phyloP scores from a whole-genome alignment of 2,888 invertebrate genomes.

The Drosophila longiperda region DNA sequence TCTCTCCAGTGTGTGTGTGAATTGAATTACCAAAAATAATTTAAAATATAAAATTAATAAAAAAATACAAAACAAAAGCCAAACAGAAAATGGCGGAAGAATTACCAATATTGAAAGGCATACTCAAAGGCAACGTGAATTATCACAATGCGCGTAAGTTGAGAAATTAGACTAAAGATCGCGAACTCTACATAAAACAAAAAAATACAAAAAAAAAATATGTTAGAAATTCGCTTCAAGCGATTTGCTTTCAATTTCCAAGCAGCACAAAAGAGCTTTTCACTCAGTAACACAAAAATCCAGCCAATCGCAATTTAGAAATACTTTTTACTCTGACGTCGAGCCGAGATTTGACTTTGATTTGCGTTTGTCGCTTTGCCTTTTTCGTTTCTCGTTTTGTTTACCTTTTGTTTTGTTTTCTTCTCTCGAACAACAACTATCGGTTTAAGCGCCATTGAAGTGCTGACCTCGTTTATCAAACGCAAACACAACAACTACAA shows the following conservation, averaged over 20 bases:
- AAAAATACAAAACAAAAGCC: conserved; percentile 11
- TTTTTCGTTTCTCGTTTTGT: conserved; percentile 42
- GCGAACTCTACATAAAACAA: neutral
- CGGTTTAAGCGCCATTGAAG: conserved; percentile 68
- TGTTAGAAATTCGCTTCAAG: conserved; percentile 23
- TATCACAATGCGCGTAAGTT: conserved; percentile 97
- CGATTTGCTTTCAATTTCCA: conserved; percentile 62
- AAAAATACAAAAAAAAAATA: neutral
- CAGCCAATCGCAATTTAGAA: conserved; percentile 18
- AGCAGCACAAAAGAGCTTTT: conserved; percentile 11
- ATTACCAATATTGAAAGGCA: conserved; percentile 95
- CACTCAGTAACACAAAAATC: conserved; percentile 3
- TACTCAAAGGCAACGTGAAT: conserved; percentile 95
- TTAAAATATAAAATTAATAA: neutral
- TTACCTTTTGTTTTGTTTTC: conserved; percentile 52
- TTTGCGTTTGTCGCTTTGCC: conserved; percentile 13
- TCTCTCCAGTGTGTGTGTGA: conserved; percentile 40
- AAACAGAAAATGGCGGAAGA: conserved; percentile 92
- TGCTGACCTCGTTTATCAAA: conserved; percentile 76
- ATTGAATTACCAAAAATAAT: conserved; percentile 15
- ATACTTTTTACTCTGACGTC: conserved; percentile 41
- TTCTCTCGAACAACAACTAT: conserved; percentile 33
- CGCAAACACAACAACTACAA: conserved; percentile 45
- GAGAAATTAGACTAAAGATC: conserved; percentile 7
- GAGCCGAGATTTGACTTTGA: conserved; percentile 48